Base-by-base conservation (phyloP, 1,140 invertebrate genomes). In the Drosophila cardini region DNA sequence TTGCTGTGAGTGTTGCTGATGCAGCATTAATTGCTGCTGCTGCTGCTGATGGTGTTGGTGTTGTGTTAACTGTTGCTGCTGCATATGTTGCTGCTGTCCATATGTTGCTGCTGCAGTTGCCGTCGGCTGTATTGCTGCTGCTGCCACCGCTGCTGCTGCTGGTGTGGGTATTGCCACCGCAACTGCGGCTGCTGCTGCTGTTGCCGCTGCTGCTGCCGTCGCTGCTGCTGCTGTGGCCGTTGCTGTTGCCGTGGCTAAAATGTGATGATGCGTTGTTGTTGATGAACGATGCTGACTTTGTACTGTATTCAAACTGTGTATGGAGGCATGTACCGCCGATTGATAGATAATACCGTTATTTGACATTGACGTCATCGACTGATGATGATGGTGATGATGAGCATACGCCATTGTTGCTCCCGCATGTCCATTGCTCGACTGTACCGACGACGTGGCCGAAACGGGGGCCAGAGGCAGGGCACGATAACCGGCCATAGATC, bases 301-400 rank as follows among this genome's bases (percentile, higher is more conserved):
- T 73, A 91, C 85, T 73, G 89, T 91, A 75, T 90, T 91, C 70
- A 91, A 82, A 68, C 87, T 90, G 76, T 91, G 90, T 68, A 91
- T 91, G 52, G 90, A 91, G 75, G 90, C 90, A 75, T 91, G 90
- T 76, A 90, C 90, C 74, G 90, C 90, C 78, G 90, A 91, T 76
- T 91, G 90, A 91, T 91, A 91, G 72, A 91, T 91, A 84, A 91
- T 91, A 87, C 90, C 90, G 61, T 91, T 91, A 83, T 91, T 91
- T 5, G 90, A 90, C 71, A 91, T 89, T 0, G 90, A 89, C 84
- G 91, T 91, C 81, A 91, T 90, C 48, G 85, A 90, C 10, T 91
- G 90, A 53, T 91, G 89, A 52, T 91, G 89, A 52, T 91, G 89
- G 48, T 91, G 90, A 61, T 91, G 89, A 69, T 90, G 85, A 4